These are phyloP conservation scores for Denticeps clupeoides DNA, from an alignment of 2,797 vertebrate species.

Conservation along the genomic window DNA sequence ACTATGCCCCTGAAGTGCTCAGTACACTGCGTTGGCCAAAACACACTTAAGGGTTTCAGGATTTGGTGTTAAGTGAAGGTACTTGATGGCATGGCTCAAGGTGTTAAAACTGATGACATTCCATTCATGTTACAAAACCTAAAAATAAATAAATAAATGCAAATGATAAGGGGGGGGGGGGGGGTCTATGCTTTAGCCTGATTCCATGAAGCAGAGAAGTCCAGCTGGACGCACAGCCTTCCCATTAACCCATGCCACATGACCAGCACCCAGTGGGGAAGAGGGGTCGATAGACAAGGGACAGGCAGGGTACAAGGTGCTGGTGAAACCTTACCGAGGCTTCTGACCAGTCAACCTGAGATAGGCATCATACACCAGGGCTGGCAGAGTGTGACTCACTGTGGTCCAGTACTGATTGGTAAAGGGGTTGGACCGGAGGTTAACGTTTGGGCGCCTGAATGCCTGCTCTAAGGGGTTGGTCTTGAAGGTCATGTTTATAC, in stretches of 20 bases:
- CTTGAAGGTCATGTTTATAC: conserved; percentile 71
- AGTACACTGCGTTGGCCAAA: too few species aligned
- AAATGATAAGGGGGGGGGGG: conserved; percentile 4
- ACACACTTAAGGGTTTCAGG: conserved; percentile 15
- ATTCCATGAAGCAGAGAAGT: conserved; percentile 51
- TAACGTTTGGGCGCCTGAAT: conserved; percentile 73
- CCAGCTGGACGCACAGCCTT: conserved; percentile 36
- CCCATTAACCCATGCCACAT: conserved; percentile 23
- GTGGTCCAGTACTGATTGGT: conserved; percentile 68
- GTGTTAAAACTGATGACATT: background rate
- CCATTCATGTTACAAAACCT: background rate
- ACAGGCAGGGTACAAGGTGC: conserved; percentile 37
- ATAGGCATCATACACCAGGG: conserved; percentile 72
- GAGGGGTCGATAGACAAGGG: conserved; percentile 35
- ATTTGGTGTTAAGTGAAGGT: conserved; percentile 16
- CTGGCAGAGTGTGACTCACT: conserved; percentile 66
- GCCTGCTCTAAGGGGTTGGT: conserved; percentile 80
- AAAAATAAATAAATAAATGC: background rate
- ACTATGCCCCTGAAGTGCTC: too few species aligned
- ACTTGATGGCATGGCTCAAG: conserved; percentile 33
- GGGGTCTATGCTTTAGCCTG: too few species aligned
- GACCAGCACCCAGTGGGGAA: conserved; percentile 36
- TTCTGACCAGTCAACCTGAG: conserved; percentile 79
- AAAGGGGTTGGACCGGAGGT: conserved; percentile 67
- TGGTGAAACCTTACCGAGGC: conserved; percentile 80